Conservation (phyloP, 2,888 invertebrate species). For the Eumacrocentrus americanus region DNA sequence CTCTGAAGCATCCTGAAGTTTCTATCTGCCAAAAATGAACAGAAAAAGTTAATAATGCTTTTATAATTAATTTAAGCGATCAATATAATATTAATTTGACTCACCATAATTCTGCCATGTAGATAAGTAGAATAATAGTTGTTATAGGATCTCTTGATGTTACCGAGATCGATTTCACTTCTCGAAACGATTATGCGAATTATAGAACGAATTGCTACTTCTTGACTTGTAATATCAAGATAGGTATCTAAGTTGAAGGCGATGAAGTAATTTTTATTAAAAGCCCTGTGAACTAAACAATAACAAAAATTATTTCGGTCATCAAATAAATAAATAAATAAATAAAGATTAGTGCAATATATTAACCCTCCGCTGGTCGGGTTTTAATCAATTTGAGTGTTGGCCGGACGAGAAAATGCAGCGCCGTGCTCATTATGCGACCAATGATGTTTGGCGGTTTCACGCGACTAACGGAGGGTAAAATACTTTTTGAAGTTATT, state of each 20-base stretch:
- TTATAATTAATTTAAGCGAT: slow-evolving; percentile 10
- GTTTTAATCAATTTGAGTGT: too few relatives aligned
- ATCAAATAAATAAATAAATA: too few relatives aligned
- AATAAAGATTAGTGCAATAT: too few relatives aligned
- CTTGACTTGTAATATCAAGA: slow-evolving; percentile 87
- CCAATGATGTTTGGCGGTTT: too few relatives aligned
- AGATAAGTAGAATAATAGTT: slow-evolving; percentile 80
- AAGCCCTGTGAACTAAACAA: slow-evolving; percentile 64
- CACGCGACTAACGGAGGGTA: too few relatives aligned
- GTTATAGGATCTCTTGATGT: slow-evolving; percentile 90
- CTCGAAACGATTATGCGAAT: slow-evolving; percentile 91
- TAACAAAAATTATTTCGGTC: slow-evolving; percentile 1
- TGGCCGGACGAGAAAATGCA: too few relatives aligned
- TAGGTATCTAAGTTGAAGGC: slow-evolving; percentile 88
- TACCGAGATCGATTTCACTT: slow-evolving; percentile 89
- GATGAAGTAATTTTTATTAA: slow-evolving; percentile 88
- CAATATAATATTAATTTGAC: slow-evolving; percentile 51
- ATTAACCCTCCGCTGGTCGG: too few relatives aligned
- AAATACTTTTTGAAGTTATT: too few relatives aligned
- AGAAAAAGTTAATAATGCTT: slow-evolving; percentile 18
- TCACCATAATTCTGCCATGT: slow-evolving; percentile 86
- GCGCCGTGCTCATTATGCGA: too few relatives aligned
- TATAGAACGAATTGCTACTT: slow-evolving; percentile 87
- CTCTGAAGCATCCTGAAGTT: slow-evolving; percentile 93
- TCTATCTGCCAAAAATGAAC: slow-evolving; percentile 73